phyloP scores from a whole-genome alignment of 2,113 vertebrate genomes.

The Podilymbus podiceps region DNA sequence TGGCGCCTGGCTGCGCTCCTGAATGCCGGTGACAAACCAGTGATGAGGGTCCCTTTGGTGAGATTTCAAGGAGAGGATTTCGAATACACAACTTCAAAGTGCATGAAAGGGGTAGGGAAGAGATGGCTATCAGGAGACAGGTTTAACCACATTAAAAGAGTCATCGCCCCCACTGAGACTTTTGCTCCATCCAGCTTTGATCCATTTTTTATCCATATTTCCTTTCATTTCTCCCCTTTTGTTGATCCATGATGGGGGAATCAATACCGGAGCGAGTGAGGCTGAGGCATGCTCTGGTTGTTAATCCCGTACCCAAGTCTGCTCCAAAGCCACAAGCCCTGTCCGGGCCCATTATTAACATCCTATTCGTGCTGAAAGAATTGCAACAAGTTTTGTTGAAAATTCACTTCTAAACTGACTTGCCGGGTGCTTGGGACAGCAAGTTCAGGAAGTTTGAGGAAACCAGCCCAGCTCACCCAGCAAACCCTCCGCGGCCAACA shows the following conservation, averaged over 20 bases:
- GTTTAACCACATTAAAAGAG: conserved; percentile 48
- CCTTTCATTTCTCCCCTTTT: conserved; percentile 61
- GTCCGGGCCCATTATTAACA: not conserved
- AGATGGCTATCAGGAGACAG: conserved; percentile 39
- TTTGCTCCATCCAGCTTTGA: conserved; percentile 43
- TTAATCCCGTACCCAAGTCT: not conserved
- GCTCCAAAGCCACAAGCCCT: not conserved
- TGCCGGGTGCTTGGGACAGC: not conserved
- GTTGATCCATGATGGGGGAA: conserved; percentile 11
- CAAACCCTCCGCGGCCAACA: not conserved
- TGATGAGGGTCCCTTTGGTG: not conserved
- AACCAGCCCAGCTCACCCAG: not conserved
- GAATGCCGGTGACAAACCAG: not conserved
- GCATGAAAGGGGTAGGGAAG: conserved; percentile 14
- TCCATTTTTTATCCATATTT: conserved; percentile 65
- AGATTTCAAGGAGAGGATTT: not conserved
- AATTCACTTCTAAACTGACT: accelerated
- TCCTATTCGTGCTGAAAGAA: not conserved
- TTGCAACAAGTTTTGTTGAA: accelerated
- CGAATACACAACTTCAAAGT: conserved; percentile 38
- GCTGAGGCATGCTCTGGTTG: conserved; percentile 24
- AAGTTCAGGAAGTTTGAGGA: not conserved
- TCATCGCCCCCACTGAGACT: conserved; percentile 16
- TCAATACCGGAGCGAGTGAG: not conserved
- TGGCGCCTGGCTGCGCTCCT: not conserved